A percentile compares a stretch with the other conserved stretches of the same genome.
Conservation (phyloP, 2,888 invertebrate genomes). For the Biston stratarius region DNA sequence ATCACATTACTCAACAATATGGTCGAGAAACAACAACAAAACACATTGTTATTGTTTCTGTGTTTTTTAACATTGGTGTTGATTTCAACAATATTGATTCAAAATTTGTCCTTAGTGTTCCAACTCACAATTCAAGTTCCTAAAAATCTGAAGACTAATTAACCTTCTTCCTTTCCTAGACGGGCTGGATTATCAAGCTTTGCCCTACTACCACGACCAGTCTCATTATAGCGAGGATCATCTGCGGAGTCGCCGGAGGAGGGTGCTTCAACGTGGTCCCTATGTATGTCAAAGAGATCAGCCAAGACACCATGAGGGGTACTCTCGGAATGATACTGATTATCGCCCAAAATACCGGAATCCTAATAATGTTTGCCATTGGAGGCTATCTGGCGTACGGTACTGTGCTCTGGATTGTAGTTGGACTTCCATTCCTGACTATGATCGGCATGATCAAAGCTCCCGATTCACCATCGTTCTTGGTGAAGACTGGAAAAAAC, state of each 20-base stretch:
- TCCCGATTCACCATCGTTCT: conserved; percentile 70
- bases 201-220: conserved; percentile 47
- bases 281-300: conserved; percentile 67
- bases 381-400: conserved; percentile 63
- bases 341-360: conserved; percentile 57
- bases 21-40: too few relatives aligned
- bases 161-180: conserved; percentile 37
- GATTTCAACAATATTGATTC: too few relatives aligned
- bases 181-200: conserved; percentile 57
- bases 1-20: too few relatives aligned
- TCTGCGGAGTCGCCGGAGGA: conserved; percentile 58
- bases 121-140: too few relatives aligned
- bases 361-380: conserved; percentile 58
- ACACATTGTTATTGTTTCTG: too few relatives aligned
- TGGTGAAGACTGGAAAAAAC: conserved; percentile 60
- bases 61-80: too few relatives aligned
- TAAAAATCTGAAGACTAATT: too few relatives aligned
- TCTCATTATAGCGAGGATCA: conserved; percentile 58
- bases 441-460: conserved; percentile 57
- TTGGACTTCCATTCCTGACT: conserved; percentile 53
- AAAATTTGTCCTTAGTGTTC: too few relatives aligned
- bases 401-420: conserved; percentile 55
- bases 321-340: conserved; percentile 54
- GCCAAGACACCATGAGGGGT: conserved; percentile 63
- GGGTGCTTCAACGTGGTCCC: conserved; percentile 62